Evolutionary conservation across 2,888 invertebrate genomes (phyloP), one percentile per base, ranked within the genome.

Genomic region (Pristionchus maxplancki): DNA sequence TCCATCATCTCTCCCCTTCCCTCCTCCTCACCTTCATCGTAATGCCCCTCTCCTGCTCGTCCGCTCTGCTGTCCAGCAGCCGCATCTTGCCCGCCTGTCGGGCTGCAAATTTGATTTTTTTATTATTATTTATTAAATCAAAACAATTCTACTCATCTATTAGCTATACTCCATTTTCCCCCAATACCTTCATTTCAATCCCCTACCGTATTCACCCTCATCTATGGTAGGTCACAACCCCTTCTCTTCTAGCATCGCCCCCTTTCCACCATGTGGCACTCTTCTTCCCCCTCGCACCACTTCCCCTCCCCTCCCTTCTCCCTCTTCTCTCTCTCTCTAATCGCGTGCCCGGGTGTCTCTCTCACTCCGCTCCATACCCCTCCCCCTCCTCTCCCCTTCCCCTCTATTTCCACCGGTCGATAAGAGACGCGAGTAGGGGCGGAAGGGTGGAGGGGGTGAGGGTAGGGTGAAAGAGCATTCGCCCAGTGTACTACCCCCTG

Each of bases 1-100:
- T 11, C n/a, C n/a, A n/a, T n/a, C 31, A 28, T 31, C 64, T 31
- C 64, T 20, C 40, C 24, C 37, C 37, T 6, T 1, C 1, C 40
- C 78, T 34, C 1, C 28, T 17, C 3, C 64, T 17, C 58, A 88
- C 88, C 74, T 99, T 99, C 99, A 99, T 99, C 0, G 99, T 99
- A 84, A 99, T 99, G 71, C 99, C 99, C 89, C 99, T 96, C 94
- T 97, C 96, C 95, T 99, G 99, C 95, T 99, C 99, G 95, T 99
- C 99, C 88, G 97, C 97, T 88, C 98, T 96, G 94, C 97, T 98
- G 95, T 99, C 99, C 96, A 99, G 96, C 94, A 98, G 99, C 13
- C 96, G 95, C 89, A 96, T 92, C 97, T 96, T 94, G 40, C 94
- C 95, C 0, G 94, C 94, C 90, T 94, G 90, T 88, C 94, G 89